These are phyloP conservation scores for Sterna hirundo DNA, from an alignment of 2,113 vertebrate genomes.

Conservation along the genomic window DNA sequence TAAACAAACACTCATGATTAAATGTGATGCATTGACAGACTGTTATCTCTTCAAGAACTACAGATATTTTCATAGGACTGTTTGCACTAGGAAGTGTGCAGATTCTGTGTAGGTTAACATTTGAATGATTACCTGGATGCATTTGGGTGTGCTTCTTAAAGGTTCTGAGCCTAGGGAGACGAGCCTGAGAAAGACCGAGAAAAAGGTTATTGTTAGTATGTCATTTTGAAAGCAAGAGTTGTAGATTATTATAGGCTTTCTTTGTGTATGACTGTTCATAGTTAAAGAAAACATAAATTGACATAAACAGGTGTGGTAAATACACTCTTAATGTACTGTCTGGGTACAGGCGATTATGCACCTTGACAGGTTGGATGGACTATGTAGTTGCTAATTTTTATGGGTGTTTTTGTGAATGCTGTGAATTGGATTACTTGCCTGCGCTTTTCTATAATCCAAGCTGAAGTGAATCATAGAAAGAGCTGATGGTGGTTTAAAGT, in stretches of 20 bases:
- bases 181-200: background rate
- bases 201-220: background rate
- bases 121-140: background rate
- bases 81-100: background rate
- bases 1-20: background rate
- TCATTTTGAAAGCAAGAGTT: background rate
- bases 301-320: background rate
- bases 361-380: background rate
- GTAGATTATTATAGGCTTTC: background rate
- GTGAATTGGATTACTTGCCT: background rate
- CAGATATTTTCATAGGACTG: background rate
- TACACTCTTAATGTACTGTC: background rate
- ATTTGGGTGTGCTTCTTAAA: background rate
- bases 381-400: background rate
- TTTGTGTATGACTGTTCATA: background rate
- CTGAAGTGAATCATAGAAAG: background rate
- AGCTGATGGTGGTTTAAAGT: background rate
- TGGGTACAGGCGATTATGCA: background rate
- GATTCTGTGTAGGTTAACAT: background rate
- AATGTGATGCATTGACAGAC: background rate
- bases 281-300: background rate
- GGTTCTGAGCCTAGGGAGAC: background rate
- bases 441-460: background rate
- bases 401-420: background rate
- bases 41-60: background rate